These are phyloP conservation scores for Tachysurus fulvidraco DNA, from an alignment of 2,113 vertebrate species.

Conservation along the genomic window DNA sequence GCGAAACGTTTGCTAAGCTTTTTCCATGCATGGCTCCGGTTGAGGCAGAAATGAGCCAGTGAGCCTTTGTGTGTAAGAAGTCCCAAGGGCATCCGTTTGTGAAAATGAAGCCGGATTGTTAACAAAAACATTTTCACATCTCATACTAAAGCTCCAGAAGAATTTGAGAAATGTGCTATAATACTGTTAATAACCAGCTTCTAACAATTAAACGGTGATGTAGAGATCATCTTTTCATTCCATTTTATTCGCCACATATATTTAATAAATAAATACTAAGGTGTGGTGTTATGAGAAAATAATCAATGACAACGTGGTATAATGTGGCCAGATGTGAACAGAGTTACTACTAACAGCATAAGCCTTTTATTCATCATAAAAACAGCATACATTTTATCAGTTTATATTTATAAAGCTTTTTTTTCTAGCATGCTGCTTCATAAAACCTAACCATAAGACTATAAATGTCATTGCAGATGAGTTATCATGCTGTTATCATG, in stretches of 20 bases:
- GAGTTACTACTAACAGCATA: too few relatives aligned
- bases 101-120: constrained; percentile 10
- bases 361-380: too few relatives aligned
- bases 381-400: too few relatives aligned
- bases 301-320: too few relatives aligned
- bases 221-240: not conserved
- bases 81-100: constrained; percentile 54
- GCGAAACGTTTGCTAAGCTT: constrained; percentile 46
- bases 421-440: too few relatives aligned
- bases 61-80: constrained; percentile 20
- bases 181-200: not conserved
- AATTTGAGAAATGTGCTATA: not conserved
- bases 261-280: not conserved
- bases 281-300: not conserved
- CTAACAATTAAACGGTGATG: not conserved
- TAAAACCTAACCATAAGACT: too few relatives aligned
- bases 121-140: not conserved
- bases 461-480: too few relatives aligned
- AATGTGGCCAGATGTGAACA: too few relatives aligned
- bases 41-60: constrained; percentile 25
- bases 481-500: too few relatives aligned
- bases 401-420: too few relatives aligned
- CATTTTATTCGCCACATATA: not conserved
- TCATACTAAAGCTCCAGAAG: not conserved
- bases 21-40: constrained; percentile 24